Evolutionary conservation across 1,140 invertebrate genomes (phyloP).

Genomic region (Whitmania pigra): DNA sequence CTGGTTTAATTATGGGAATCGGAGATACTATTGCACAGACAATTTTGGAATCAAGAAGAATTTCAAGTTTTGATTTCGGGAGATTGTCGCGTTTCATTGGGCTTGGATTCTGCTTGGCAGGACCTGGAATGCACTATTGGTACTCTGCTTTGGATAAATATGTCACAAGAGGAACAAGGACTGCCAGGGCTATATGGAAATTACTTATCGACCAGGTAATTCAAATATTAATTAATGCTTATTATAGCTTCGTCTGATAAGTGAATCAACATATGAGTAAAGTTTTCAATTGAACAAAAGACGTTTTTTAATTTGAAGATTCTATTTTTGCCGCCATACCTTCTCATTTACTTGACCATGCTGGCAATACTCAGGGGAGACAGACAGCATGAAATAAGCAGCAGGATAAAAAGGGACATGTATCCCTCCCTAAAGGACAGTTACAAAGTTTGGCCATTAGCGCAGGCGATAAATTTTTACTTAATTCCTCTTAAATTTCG

Average conservation of each 20-base stretch:
- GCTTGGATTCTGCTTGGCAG: constrained; percentile 30
- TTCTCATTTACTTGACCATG: constrained; percentile 47
- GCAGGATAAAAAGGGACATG: constrained; percentile 17
- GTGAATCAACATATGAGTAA: too few relatives aligned
- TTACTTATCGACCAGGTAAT: neutral
- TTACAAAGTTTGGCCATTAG: constrained; percentile 60
- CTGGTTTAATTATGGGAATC: constrained; percentile 42
- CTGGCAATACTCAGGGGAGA: constrained; percentile 52
- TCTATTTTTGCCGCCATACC: constrained; percentile 54
- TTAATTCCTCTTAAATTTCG: constrained; percentile 63
- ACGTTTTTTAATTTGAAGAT: constrained; percentile 42
- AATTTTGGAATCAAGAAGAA: constrained; percentile 40
- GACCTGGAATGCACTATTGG: constrained; percentile 57
- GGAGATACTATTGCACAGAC: constrained; percentile 50
- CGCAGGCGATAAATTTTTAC: constrained; percentile 67
- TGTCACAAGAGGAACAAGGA: neutral
- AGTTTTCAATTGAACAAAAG: too few relatives aligned
- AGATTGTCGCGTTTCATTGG: constrained; percentile 8
- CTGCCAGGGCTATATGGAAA: neutral
- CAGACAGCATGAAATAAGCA: neutral
- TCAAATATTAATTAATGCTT: too few relatives aligned
- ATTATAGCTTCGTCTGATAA: too few relatives aligned
- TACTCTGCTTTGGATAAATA: constrained; percentile 53
- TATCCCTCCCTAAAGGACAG: constrained; percentile 12
- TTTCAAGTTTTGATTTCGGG: constrained; percentile 34